Conservation (phyloP, 2,113 vertebrate genomes). For the Albula glossodonta region DNA sequence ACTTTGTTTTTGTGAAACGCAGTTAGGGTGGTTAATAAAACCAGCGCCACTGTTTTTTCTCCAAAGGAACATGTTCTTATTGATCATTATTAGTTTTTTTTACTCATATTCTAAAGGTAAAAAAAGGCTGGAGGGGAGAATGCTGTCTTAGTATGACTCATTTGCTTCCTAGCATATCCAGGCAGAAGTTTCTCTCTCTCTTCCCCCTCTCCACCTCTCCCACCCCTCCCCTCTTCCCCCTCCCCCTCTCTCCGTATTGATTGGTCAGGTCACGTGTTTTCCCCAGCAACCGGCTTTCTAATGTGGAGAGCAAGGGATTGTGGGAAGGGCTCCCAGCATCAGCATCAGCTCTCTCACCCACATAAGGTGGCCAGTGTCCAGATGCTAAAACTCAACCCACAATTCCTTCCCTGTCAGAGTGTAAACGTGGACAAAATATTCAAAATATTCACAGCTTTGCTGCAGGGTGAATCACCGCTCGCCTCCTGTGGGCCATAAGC, state of each 20-base stretch:
- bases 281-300: slow-evolving; percentile 5
- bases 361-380: not conserved
- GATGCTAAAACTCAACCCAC: not conserved
- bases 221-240: not conserved
- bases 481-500: not conserved
- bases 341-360: not conserved
- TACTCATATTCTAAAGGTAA: not conserved
- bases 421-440: not conserved
- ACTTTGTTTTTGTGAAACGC: not conserved
- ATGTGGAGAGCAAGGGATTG: not conserved
- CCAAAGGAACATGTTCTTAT: not conserved
- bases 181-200: not conserved
- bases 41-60: not conserved
- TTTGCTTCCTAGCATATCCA: slow-evolving; percentile 3
- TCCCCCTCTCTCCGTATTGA: slow-evolving; percentile 2
- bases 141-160: not conserved
- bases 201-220: not conserved
- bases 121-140: not conserved
- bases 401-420: not conserved
- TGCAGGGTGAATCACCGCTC: not conserved
- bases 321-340: not conserved
- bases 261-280: not conserved
- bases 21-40: not conserved
- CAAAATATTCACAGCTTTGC: not conserved
- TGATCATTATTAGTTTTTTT: not conserved